Base-by-base conservation (phyloP, 2,888 invertebrate genomes). In the Mythimna lalbum region DNA sequence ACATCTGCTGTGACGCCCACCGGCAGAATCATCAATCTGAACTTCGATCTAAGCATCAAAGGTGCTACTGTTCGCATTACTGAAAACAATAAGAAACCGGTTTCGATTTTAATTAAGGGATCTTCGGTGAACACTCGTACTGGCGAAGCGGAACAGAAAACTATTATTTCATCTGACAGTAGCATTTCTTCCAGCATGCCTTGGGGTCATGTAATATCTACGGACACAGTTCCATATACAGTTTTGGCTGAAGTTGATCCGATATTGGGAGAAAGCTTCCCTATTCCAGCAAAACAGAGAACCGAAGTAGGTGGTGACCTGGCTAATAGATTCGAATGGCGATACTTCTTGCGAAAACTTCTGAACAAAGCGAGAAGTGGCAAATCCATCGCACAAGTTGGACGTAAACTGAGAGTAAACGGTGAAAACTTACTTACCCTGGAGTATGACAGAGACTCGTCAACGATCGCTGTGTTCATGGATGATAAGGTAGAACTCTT, bases 261-360 rank as follows among this genome's bases (percentile, higher is more conserved):
- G 0, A 96, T 98, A 3, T 92, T 99, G n/a, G 98, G 98, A 0
- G 98, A 99, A 92, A 98, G 98, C 86, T 98, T 98, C 88, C 99
- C 98, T 0, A 98, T 99, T 0, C 98, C 99, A 1, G 98, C 98
- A 0, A 98, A 98, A 89, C 98, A 99, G 90, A 97, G 98, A 73
- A 98, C 98, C 0, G 98, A 98, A 95, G 98, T 99, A 21, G 98
- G 98, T 33, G 98, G 98, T 0, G 99, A 99, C 89, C 92, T 99
- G 67, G 98, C 98, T 0, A 99, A 99, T 88, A 97, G 99, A 79
- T 98, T 99, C 87, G 99, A 99, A 94, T 99, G 99, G 99, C 97
- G 99, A 53, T 99, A 99, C 94, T 99, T 99, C 95, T 96, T 99
- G 72, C 96, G 98, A 62, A 97, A 98, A 77, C 96, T 97, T 49